Percentiles rank a stretch among this genome's conserved stretches.
phyloP scores from a whole-genome alignment of 2,113 vertebrate species.

The Connochaetes taurinus region DNA sequence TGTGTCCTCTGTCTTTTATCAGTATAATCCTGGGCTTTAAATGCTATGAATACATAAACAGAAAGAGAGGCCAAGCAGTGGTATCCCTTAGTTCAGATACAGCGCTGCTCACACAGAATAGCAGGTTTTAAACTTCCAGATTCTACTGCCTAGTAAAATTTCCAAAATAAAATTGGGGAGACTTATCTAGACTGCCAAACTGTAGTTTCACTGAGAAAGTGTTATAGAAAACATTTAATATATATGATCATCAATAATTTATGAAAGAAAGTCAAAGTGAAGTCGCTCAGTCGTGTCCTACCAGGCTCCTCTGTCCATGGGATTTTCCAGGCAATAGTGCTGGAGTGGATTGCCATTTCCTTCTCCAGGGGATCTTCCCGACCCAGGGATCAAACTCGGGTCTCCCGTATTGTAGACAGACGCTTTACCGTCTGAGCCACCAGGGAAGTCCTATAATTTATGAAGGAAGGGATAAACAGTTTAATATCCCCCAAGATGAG shows the following conservation, averaged over 20 bases:
- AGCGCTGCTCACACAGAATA: background rate
- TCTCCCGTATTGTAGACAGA: too few species aligned
- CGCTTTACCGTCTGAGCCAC: too few species aligned
- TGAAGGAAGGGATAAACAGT: slow-evolving; percentile 26
- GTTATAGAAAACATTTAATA: background rate
- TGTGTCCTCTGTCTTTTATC: background rate
- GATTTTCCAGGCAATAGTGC: too few species aligned
- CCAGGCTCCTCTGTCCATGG: too few species aligned
- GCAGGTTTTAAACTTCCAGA: background rate
- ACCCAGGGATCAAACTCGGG: too few species aligned
- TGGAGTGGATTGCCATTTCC: too few species aligned
- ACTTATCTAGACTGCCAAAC: background rate
- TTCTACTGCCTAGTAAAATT: background rate
- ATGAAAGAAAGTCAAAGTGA: background rate
- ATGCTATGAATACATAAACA: background rate
- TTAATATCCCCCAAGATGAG: background rate
- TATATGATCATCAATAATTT: background rate
- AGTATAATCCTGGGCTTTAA: background rate
- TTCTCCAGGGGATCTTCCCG: too few species aligned
- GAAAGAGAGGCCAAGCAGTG: background rate
- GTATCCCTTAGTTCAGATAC: background rate
- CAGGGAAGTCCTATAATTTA: background rate
- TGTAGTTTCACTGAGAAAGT: background rate
- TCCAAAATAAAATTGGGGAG: background rate
- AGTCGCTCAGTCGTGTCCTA: too few species aligned